Evolutionary conservation across 2,797 vertebrate genomes (phyloP), one percentile per base, ranked within the genome.

Genomic region (Pangasius mekongensis): DNA sequence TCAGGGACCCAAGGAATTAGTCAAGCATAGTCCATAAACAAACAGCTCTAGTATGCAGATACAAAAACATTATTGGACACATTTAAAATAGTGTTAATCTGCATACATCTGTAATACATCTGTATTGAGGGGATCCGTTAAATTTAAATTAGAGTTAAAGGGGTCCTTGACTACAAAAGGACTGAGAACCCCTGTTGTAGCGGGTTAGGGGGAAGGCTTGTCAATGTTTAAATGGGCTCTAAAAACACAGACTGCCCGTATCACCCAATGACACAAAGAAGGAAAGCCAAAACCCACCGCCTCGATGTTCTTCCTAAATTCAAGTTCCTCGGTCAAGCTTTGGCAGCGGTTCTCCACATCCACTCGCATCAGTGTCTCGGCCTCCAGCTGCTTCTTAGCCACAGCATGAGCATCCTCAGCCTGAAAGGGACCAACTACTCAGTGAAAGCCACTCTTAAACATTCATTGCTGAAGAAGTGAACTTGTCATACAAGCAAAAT

Each of bases 261-360:
- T 78, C 56, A 58, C 54, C 30, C 7, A 36, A 22, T 18, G 43
- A 27, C 5, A 36, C 20, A 36, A 82, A 36, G 5, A 47, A 56
- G 20, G 5, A 54, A n/a, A 27, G 20, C 3, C 2, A 13, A 36
- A 22, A 36, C 76, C 6, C 93, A 98, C 99, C 97, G 99, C 98
- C 73, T 99, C 97, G 84, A 98, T 97, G 90, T 91, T 98, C 94
- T 98, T 99, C 91, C 97, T 97, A 96, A 99, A 99, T 93, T 97
- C 96, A 62, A 99, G 96, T 33, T 99, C 99, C 91, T 99, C 99
- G 27, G 94, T 93, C 88, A 99, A 93, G 49, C 98, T 99, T 92
- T 99, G 98, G 90, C 97, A 98, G 67, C 98, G 97, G 92, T 99
- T 99, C 93, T 99, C 98, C 93, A 98, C 87, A 94, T 99, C 98